Percentiles rank a stretch among this genome's conserved stretches.
Evolutionary conservation across 2,888 invertebrate genomes (phyloP).

Genomic region (Venustoraphidia nigricollis): DNA sequence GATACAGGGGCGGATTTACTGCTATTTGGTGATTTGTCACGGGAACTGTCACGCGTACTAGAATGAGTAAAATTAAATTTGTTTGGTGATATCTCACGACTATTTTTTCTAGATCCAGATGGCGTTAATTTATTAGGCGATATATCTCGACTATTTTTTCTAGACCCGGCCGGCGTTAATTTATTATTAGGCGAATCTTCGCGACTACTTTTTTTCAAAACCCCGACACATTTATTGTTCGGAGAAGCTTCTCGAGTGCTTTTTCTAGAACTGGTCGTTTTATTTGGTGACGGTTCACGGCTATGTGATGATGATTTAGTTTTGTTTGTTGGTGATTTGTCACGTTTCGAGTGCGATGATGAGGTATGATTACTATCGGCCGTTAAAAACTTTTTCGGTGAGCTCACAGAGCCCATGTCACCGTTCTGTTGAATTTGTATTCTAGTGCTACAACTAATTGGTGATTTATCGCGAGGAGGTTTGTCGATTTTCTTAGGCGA

Average conservation of each 20-base stretch:
- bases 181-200: no score
- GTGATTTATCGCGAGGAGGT: background rate
- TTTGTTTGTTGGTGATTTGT: background rate
- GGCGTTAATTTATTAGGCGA: no score
- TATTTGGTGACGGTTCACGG: background rate
- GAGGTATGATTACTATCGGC: background rate
- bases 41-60: no score
- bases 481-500: background rate
- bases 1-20: background rate
- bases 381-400: conserved; percentile 2
- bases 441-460: background rate
- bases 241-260: background rate
- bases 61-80: no score
- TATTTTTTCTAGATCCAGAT: no score
- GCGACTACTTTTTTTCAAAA: no score
- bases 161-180: no score
- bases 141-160: no score
- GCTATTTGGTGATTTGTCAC: no score
- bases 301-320: no score
- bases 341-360: background rate
- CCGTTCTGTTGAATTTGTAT: no score
- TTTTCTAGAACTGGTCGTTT: background rate
- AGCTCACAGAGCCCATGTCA: background rate
- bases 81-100: no score
- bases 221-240: background rate